Conservation (phyloP, 2,797 vertebrate genomes). For the Mus minutoides region DNA sequence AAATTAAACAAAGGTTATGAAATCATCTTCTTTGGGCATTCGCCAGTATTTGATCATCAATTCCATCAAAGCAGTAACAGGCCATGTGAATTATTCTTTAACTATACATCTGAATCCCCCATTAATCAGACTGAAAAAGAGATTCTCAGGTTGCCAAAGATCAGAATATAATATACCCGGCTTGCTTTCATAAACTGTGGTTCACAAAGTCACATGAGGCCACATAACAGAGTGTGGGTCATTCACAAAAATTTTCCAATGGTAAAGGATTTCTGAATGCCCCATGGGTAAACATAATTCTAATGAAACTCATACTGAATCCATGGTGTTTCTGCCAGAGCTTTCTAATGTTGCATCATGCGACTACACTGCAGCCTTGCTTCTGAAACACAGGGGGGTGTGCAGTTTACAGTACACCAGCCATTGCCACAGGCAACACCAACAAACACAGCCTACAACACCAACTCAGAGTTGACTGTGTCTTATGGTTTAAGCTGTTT, state of each 20-base stretch:
- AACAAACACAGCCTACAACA: background rate
- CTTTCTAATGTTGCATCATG: background rate
- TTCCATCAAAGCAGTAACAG: constrained; percentile 29
- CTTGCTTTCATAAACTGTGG: background rate
- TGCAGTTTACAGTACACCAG: background rate
- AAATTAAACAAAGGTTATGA: constrained; percentile 25
- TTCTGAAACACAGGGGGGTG: background rate
- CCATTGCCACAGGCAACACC: too few species aligned
- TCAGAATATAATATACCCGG: constrained; percentile 4
- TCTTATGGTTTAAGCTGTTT: background rate
- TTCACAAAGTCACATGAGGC: background rate
- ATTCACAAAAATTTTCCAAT: background rate
- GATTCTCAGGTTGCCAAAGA: background rate
- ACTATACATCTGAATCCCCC: constrained; percentile 22
- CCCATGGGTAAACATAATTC: background rate
- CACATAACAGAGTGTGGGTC: background rate
- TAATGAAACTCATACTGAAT: background rate
- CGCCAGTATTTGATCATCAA: constrained; percentile 47
- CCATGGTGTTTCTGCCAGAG: background rate
- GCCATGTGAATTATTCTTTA: background rate
- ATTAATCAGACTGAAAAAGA: constrained; percentile 31
- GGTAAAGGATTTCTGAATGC: background rate
- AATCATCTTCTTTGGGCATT: constrained; percentile 44
- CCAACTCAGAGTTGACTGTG: too few species aligned
- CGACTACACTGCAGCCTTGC: background rate